Conservation (phyloP, 92 coral and sea anemone species). For the Parazoanthus swiftii region DNA sequence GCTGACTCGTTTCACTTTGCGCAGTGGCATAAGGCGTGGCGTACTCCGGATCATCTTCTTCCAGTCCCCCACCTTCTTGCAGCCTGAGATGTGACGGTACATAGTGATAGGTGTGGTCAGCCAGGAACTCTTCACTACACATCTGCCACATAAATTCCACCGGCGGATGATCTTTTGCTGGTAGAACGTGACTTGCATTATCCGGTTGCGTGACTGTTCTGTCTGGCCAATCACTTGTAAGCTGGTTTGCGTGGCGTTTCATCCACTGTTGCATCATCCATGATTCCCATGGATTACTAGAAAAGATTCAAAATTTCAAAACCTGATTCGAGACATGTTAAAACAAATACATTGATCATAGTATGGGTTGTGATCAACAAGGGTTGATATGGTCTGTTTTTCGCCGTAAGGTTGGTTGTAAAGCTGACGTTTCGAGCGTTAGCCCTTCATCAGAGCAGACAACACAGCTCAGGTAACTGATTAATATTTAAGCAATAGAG, state of each 20-base stretch:
- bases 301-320: neutral
- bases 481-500: no score
- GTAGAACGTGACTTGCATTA: conserved; percentile 19
- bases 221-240: conserved; percentile 22
- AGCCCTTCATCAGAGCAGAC: no score
- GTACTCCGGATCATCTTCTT: neutral
- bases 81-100: neutral
- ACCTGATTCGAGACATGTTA: no score
- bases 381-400: no score
- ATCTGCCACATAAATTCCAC: conserved; percentile 10
- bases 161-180: neutral
- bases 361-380: no score
- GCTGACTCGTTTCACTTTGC: neutral
- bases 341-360: no score
- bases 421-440: no score
- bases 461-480: no score
- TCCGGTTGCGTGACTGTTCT: conserved; percentile 15
- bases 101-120: conserved; percentile 24
- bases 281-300: conserved; percentile 16
- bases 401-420: no score
- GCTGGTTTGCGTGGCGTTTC: neutral
- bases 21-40: neutral
- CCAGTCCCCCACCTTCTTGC: neutral
- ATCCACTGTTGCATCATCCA: conserved; percentile 31
- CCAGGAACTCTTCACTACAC: conserved; percentile 16